phyloP scores from a whole-genome alignment of 1,140 invertebrate species.

The Augochlora pura region DNA sequence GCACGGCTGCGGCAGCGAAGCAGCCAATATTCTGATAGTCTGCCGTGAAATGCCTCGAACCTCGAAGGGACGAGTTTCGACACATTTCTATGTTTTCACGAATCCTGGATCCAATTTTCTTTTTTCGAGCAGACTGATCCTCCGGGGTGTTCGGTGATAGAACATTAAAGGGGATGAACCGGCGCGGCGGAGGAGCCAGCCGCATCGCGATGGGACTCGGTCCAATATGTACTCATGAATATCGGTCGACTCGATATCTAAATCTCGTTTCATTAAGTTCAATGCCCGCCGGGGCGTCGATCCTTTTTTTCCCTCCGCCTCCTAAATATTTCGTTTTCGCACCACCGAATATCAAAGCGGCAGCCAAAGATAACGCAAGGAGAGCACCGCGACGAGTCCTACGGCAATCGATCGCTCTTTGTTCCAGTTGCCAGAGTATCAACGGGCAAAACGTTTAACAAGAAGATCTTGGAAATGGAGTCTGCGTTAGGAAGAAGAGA shows the following conservation, averaged over 20 bases:
- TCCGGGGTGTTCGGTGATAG: not conserved
- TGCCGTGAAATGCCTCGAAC: not conserved
- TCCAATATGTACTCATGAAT: slow-evolving; percentile 6
- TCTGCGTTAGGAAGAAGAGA: too few species aligned
- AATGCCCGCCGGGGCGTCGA: not conserved
- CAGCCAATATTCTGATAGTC: not conserved
- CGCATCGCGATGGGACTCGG: not conserved
- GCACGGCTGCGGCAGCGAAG: not conserved
- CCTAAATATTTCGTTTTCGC: not conserved
- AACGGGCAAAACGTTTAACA: too few species aligned
- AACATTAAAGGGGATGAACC: not conserved
- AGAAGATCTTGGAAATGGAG: too few species aligned
- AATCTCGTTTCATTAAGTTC: slow-evolving; percentile 1
- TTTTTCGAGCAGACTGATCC: not conserved
- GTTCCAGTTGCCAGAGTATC: too few species aligned
- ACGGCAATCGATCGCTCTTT: too few species aligned
- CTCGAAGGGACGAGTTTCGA: not conserved
- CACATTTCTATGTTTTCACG: slow-evolving; percentile 16
- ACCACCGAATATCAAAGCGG: not conserved
- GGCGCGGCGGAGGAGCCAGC: not conserved
- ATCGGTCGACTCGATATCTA: not conserved
- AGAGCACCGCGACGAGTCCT: too few species aligned
- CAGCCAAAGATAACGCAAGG: too few species aligned
- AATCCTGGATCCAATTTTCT: slow-evolving; percentile 18
- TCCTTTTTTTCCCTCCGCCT: not conserved